These are phyloP conservation scores for Chloebia gouldiae DNA, from an alignment of 2,113 vertebrate genomes.

Conservation along the genomic window DNA sequence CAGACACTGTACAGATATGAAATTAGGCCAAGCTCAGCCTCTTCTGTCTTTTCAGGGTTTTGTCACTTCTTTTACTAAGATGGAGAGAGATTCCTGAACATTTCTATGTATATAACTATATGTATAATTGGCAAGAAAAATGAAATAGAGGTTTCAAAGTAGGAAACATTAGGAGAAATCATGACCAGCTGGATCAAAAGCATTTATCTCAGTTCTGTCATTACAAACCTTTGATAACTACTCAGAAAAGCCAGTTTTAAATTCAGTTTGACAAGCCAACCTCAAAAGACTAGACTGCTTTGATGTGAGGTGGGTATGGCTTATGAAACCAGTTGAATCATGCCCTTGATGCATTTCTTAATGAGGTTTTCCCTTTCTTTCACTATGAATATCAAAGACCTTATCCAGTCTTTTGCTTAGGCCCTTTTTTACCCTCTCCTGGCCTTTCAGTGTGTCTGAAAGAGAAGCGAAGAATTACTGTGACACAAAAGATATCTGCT, in stretches of 20 bases:
- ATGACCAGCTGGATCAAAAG: background rate
- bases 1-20: background rate
- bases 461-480: background rate
- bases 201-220: background rate
- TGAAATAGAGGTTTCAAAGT: background rate
- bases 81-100: background rate
- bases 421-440: background rate
- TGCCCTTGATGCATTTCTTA: background rate
- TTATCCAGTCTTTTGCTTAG: background rate
- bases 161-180: background rate
- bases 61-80: background rate
- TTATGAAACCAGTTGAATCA: slow-evolving; percentile 14
- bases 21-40: background rate
- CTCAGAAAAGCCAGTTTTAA: slow-evolving; percentile 12
- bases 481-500: background rate
- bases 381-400: background rate
- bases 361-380: background rate
- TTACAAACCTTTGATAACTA: slow-evolving; percentile 14
- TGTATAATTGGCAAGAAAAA: background rate
- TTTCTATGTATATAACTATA: too few relatives aligned
- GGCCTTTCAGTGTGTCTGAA: background rate
- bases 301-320: background rate
- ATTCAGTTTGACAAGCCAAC: slow-evolving; percentile 34
- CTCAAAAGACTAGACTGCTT: slow-evolving; percentile 28
- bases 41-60: background rate